These are phyloP conservation scores for Phocides pigmalion DNA, from an alignment of 1,140 invertebrate species.

Conservation along the genomic window DNA sequence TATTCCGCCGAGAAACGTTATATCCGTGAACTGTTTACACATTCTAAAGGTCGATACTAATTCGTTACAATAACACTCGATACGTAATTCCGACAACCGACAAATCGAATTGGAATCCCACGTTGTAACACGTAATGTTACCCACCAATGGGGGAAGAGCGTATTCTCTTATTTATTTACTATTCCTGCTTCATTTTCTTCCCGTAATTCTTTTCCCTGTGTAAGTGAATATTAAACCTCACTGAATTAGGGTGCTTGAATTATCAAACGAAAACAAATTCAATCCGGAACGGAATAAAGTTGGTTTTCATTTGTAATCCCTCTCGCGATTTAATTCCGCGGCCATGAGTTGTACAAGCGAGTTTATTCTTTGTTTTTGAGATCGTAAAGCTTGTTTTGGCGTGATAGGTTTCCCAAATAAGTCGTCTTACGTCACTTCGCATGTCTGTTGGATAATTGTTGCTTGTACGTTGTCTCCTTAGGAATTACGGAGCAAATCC, in stretches of 20 bases:
- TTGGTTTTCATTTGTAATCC: conserved; percentile 42
- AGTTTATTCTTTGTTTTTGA: conserved; percentile 41
- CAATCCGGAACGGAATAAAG: conserved; percentile 42
- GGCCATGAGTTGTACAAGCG: conserved; percentile 19
- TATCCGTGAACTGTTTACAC: conserved; percentile 53
- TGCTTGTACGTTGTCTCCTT: conserved; percentile 77
- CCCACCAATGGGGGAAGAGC: conserved; percentile 51
- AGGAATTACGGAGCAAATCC: conserved; percentile 77
- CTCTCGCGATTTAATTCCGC: conserved; percentile 48
- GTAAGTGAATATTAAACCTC: conserved; percentile 80
- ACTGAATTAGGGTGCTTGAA: conserved; percentile 58
- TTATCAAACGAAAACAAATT: conserved; percentile 39
- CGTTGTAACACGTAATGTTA: conserved; percentile 72
- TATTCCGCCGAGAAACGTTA: conserved; percentile 3
- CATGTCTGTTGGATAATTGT: conserved; percentile 78
- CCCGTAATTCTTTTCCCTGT: conserved; percentile 78
- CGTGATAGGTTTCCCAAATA: not conserved
- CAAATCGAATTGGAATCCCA: conserved; percentile 72
- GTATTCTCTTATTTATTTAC: conserved; percentile 78
- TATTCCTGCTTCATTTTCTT: conserved; percentile 75
- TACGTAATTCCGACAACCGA: conserved; percentile 47
- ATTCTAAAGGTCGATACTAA: conserved; percentile 59
- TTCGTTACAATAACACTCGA: conserved; percentile 48
- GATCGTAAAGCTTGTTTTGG: conserved; percentile 34
- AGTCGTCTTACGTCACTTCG: conserved; percentile 39